A percentile compares a stretch with the other conserved stretches of the same genome.
Evolutionary conservation across 1,140 invertebrate genomes (phyloP).

Genomic region (Pemphigus obesinymphae): DNA sequence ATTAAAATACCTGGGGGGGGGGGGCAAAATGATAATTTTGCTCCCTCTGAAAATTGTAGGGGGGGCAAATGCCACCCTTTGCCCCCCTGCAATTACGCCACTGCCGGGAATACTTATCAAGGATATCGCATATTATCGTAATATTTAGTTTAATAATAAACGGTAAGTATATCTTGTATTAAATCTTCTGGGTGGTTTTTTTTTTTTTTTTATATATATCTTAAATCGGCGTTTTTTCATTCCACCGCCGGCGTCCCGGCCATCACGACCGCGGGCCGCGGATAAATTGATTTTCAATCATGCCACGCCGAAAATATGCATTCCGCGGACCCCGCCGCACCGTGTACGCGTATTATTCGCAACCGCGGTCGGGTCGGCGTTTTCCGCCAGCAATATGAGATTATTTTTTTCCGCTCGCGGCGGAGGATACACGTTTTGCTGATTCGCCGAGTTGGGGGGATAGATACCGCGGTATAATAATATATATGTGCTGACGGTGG

Average conservation of each 20-base stretch:
- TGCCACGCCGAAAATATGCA: conserved; percentile 7
- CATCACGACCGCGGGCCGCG: not conserved
- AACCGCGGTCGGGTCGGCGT: not conserved
- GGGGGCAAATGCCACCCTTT: too few relatives aligned
- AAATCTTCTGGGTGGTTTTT: not conserved
- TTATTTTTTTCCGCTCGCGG: not conserved
- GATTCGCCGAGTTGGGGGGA: too few relatives aligned
- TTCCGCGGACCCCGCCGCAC: not conserved
- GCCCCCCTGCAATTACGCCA: not conserved
- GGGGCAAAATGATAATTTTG: too few relatives aligned
- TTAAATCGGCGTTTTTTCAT: not conserved
- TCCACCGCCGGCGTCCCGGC: not conserved
- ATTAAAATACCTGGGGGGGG: too few relatives aligned
- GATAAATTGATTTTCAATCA: conserved; percentile 12
- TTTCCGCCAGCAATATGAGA: not conserved
- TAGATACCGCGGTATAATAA: too few relatives aligned
- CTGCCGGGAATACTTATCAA: not conserved
- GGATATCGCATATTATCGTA: not conserved
- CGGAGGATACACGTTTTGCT: too few relatives aligned
- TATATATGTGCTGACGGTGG: not conserved
- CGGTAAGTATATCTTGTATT: not conserved
- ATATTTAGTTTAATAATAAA: not conserved
- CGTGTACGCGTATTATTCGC: not conserved
- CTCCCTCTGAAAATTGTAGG: too few relatives aligned
- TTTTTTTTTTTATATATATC: not conserved